phyloP scores from a whole-genome alignment of 2,888 invertebrate genomes.

The Heterodera filipjevi region DNA sequence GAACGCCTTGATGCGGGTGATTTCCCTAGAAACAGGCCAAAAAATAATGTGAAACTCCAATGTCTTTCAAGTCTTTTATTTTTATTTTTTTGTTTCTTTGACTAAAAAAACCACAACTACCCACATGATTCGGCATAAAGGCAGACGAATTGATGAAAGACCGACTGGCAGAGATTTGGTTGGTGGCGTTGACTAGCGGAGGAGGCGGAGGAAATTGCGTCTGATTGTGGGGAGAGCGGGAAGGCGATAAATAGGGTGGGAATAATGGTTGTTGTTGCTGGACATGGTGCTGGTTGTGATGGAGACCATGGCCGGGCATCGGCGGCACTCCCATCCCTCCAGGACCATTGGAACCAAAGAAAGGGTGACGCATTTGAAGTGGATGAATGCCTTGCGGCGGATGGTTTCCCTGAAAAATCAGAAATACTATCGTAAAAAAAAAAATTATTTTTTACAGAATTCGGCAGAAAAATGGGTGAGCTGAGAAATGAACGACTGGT shows the following conservation, averaged over 20 bases:
- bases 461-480: slow-evolving; percentile 28
- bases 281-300: not conserved
- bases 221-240: slow-evolving; percentile 13
- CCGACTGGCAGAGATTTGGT: not conserved
- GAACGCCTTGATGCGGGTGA: not conserved
- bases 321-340: slow-evolving; percentile 7
- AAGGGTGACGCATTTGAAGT: slow-evolving; percentile 5
- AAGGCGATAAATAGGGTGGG: not conserved
- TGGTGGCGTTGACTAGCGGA: slow-evolving; percentile 15
- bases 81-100: too few species aligned
- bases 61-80: too few species aligned
- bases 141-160: slow-evolving; percentile 22
- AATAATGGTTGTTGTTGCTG: not conserved
- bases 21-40: not conserved
- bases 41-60: not conserved
- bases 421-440: not conserved
- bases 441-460: slow-evolving; percentile 3
- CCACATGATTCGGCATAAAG: slow-evolving; percentile 30
- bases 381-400: not conserved
- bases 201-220: not conserved
- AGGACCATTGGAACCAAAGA: not conserved
- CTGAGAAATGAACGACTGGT: slow-evolving; percentile 9
- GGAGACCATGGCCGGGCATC: not conserved
- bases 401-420: not conserved
- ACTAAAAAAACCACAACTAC: not conserved